These are phyloP conservation scores for Anagrus nilaparvatae DNA, from an alignment of 1,140 invertebrate genomes.

Conservation along the genomic window DNA sequence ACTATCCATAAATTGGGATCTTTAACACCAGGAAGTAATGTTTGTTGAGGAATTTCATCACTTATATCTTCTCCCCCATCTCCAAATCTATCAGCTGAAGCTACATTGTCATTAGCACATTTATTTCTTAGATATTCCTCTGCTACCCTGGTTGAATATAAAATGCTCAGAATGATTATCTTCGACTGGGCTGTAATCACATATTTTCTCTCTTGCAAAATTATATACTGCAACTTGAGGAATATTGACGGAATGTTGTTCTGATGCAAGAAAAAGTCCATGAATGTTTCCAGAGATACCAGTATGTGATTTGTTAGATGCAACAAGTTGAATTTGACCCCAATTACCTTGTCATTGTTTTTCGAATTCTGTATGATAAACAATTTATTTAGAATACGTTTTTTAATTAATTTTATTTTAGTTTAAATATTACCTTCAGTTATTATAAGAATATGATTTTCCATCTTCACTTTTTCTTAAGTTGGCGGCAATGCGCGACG, in stretches of 20 bases:
- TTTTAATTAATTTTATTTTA: conserved; percentile 13
- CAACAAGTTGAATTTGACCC: conserved; percentile 49
- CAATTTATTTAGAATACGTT: too few species aligned
- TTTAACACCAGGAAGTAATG: conserved; percentile 88
- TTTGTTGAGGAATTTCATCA: conserved; percentile 97
- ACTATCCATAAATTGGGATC: conserved; percentile 99
- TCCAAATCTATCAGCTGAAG: conserved; percentile 73
- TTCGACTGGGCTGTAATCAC: too few species aligned
- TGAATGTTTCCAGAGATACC: conserved; percentile 56
- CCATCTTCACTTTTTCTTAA: too few species aligned
- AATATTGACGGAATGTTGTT: conserved; percentile 38
- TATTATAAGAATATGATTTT: too few species aligned
- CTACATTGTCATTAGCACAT: conserved; percentile 80
- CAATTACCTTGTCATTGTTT: conserved; percentile 65
- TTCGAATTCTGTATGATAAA: conserved; percentile 73
- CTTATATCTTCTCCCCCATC: conserved; percentile 92
- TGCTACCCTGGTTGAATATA: too few species aligned
- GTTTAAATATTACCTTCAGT: conserved; percentile 7
- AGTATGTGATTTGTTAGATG: conserved; percentile 56
- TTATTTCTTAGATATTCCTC: conserved; percentile 91
- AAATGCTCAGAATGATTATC: too few species aligned
- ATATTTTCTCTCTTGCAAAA: too few species aligned
- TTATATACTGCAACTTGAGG: too few species aligned
- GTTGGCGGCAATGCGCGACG: too few species aligned
- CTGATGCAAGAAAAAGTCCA: conserved; percentile 46